phyloP scores from a whole-genome alignment of 2,113 vertebrate species.

The Cavia aperea region DNA sequence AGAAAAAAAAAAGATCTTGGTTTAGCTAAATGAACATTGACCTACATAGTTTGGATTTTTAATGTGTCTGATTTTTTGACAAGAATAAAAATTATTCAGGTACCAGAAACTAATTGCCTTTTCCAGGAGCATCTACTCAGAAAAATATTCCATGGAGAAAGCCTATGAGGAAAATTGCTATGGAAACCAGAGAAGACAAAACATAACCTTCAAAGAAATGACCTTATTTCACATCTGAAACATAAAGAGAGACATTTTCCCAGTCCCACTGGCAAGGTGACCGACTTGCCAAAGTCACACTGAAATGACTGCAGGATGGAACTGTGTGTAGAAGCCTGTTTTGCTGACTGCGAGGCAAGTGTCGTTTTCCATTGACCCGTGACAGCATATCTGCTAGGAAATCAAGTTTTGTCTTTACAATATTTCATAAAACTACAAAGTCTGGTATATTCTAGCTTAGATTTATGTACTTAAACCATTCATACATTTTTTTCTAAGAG shows the following conservation, averaged over 20 bases:
- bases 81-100: background rate
- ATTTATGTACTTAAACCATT: background rate
- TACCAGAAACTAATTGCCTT: background rate
- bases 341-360: background rate
- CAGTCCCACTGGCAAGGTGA: background rate
- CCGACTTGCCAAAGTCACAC: background rate
- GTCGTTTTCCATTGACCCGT: background rate
- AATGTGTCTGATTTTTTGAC: background rate
- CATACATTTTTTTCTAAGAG: background rate
- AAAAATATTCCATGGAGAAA: background rate
- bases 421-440: background rate
- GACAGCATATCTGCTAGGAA: background rate
- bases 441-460: background rate
- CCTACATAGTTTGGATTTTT: background rate
- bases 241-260: background rate
- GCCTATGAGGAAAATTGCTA: background rate
- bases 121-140: background rate
- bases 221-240: background rate
- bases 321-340: background rate
- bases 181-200: constrained; percentile 11
- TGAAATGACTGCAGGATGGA: background rate
- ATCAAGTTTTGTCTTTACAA: background rate
- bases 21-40: background rate
- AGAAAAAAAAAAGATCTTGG: background rate
- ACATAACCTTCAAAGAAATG: background rate